Evolutionary conservation across 2,888 invertebrate species (phyloP).

Genomic region (Troides helena): DNA sequence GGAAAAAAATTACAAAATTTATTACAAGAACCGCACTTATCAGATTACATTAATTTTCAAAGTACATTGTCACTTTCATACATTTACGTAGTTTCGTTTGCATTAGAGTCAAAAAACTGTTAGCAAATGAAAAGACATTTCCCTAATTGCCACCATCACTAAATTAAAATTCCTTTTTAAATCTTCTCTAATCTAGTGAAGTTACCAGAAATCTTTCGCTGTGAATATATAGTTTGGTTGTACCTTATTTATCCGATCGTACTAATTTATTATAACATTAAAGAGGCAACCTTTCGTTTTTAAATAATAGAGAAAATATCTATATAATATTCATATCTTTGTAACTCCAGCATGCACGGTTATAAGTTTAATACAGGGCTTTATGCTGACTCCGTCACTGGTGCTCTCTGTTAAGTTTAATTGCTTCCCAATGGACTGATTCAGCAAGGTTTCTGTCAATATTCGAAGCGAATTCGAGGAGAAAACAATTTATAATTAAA

Average conservation of each 20-base stretch:
- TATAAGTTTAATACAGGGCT: constrained; percentile 19
- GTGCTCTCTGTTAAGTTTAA: constrained; percentile 47
- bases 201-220: neutral
- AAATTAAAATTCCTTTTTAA: constrained; percentile 16
- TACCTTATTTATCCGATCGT: neutral
- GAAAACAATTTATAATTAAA: constrained; percentile 23
- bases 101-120: constrained; percentile 3
- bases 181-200: neutral
- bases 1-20: too few species aligned
- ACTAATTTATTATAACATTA: neutral
- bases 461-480: constrained; percentile 6
- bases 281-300: too few species aligned
- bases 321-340: neutral
- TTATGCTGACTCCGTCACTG: constrained; percentile 30
- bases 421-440: constrained; percentile 45
- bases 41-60: constrained; percentile 2
- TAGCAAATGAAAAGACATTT: constrained; percentile 13
- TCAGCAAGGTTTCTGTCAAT: constrained; percentile 29
- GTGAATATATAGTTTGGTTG: neutral
- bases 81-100: neutral
- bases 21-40: too few species aligned
- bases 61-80: neutral
- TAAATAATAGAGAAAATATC: too few species aligned
- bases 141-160: constrained; percentile 17
- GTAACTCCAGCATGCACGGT: neutral